Percentiles rank a stretch among this genome's conserved stretches.
Evolutionary conservation across 2,888 invertebrate genomes (phyloP).

Genomic region (Perdita meconis): DNA sequence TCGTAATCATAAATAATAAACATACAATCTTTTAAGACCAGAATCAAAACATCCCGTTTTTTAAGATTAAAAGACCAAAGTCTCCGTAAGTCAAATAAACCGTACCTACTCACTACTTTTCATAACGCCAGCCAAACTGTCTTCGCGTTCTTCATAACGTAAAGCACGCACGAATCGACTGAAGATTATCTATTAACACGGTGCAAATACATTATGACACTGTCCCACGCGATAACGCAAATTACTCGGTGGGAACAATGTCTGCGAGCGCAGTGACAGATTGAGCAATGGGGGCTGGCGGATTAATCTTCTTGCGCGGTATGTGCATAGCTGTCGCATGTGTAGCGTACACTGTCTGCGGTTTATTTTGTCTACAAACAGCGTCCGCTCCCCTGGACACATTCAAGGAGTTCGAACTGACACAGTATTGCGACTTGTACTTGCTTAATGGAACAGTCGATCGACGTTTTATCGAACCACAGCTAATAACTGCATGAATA

Average conservation of each 20-base stretch:
- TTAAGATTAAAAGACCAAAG: too few relatives aligned
- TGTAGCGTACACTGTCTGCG: not conserved
- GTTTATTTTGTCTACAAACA: constrained; percentile 64
- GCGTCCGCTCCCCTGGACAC: constrained; percentile 23
- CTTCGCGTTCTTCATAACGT: not conserved
- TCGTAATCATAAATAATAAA: too few relatives aligned
- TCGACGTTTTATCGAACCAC: constrained; percentile 74
- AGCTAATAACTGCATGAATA: constrained; percentile 55
- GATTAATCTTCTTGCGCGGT: constrained; percentile 61
- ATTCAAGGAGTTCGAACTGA: constrained; percentile 21
- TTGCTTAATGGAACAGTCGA: constrained; percentile 75
- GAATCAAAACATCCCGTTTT: too few relatives aligned
- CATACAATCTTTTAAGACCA: too few relatives aligned
- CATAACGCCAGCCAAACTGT: too few relatives aligned
- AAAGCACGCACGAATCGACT: not conserved
- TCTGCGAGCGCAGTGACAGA: constrained; percentile 49
- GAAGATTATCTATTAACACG: constrained; percentile 24
- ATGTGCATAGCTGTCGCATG: constrained; percentile 44
- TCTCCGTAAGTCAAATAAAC: too few relatives aligned
- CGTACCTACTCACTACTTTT: too few relatives aligned
- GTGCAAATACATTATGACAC: not conserved
- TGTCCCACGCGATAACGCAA: constrained; percentile 41
- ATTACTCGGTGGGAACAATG: constrained; percentile 56
- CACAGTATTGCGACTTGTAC: constrained; percentile 69
- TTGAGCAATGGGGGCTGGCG: constrained; percentile 38